These are phyloP conservation scores for Ardeotis arabs DNA, from an alignment of 2,113 vertebrate species.

Conservation along the genomic window DNA sequence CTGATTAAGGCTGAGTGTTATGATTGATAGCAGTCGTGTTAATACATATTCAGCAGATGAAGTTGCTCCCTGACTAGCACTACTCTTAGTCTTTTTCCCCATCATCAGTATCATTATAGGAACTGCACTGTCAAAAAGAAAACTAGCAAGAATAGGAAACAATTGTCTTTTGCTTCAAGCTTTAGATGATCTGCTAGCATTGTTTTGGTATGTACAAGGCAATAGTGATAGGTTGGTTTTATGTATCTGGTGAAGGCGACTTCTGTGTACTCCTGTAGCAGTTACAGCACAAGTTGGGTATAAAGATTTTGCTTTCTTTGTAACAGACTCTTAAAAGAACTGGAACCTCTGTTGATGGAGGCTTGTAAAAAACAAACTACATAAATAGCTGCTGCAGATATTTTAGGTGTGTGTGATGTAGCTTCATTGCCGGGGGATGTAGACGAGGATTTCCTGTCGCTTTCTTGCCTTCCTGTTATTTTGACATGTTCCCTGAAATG, in stretches of 20 bases:
- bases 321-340: neutral
- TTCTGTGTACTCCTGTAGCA: neutral
- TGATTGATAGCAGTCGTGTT: neutral
- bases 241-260: neutral
- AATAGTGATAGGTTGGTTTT: neutral
- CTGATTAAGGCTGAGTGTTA: neutral
- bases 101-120: neutral
- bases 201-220: neutral
- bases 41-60: neutral
- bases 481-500: neutral
- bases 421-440: neutral
- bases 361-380: neutral
- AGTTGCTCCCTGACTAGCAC: neutral
- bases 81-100: neutral
- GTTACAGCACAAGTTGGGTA: accelerated
- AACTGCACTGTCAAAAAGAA: neutral
- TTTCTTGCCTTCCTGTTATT: neutral
- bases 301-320: neutral
- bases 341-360: neutral
- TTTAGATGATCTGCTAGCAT: neutral
- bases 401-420: neutral
- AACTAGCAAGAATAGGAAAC: neutral
- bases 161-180: neutral
- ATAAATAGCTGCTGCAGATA: neutral
- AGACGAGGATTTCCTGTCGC: neutral